Evolutionary conservation across 2,113 vertebrate species (phyloP), one percentile per base, ranked within the genome.

Genomic region (Machaerirhynchus nigripectus): DNA sequence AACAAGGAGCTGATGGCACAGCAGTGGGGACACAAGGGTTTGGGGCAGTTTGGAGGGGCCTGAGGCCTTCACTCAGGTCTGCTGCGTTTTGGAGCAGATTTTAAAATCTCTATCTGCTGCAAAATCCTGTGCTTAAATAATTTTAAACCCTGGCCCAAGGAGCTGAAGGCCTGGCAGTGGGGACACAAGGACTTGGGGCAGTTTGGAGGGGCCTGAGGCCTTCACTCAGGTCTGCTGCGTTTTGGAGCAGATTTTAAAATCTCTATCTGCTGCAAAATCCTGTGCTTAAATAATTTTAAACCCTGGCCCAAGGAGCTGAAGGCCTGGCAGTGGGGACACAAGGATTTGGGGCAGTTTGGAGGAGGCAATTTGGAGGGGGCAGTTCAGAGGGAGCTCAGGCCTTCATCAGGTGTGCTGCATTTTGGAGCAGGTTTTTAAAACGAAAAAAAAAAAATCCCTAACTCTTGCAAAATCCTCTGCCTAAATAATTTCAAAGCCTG

Each of bases 341-440:
- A 1, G 11, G 21, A 1, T 1, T 28, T 8, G 47, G 46, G 46
- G 4, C 11, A 35, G 5, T 35, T 35, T 3, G 3, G 33, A 67
- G 31, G 11, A n/a, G n/a, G n/a, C n/a, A n/a, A n/a, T n/a, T n/a
- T n/a, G n/a, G n/a, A n/a, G 8, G 47, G 46, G 46, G 4, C 11
- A 35, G 5, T 35, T 35, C 5, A 3, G 33, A 67, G 31, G 11
- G 7, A 15, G 1, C 46, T 65, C 10, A 65, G 63, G 8, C 39
- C 39, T 40, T 39, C 39, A 40, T 15, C 40, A 42, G 40, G 15
- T 3, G 16, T 42, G 39, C 22, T 55, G 57, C 15, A 60, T 27
- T 73, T 42, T 40, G 30, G 4, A 33, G 1, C 3, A 42, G 4
- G 2, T 42, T 50, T 73, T 35, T 6, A 60, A 31, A 60, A 4